A percentile compares a stretch with the other conserved stretches of the same genome.
These are phyloP conservation scores for Brachionus sp. DNA, from an alignment of 1,140 invertebrate genomes.

Conservation along the genomic window DNA sequence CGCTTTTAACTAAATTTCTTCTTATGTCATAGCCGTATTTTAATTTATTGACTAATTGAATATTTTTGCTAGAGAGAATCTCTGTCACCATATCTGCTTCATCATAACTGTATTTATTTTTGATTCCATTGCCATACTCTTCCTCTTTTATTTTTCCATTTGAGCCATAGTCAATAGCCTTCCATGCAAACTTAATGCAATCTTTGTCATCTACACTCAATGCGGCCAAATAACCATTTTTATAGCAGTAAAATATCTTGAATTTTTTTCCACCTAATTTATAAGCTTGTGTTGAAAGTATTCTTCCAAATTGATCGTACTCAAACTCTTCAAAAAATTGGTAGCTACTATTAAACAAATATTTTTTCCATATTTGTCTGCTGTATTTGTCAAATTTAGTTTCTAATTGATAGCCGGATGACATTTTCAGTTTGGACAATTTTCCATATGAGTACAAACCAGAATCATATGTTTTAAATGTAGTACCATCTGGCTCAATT, in stretches of 20 bases:
- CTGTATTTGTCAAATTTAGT: neutral
- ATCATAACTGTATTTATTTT: conserved; percentile 10
- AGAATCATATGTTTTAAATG: conserved; percentile 15
- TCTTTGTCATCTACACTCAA: neutral
- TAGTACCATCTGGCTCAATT: neutral
- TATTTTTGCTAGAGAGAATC: neutral
- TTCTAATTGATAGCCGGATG: neutral
- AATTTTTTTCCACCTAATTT: neutral
- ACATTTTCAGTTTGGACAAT: neutral
- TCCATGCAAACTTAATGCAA: neutral
- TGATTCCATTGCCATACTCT: conserved; percentile 2
- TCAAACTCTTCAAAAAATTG: neutral
- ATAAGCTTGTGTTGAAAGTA: neutral
- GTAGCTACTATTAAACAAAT: neutral
- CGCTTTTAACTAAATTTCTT: neutral
- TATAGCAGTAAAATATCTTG: neutral
- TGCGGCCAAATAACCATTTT: neutral
- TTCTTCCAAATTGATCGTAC: neutral
- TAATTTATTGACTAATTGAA: neutral
- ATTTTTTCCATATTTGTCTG: neutral
- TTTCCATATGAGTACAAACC: neutral
- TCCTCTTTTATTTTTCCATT: neutral
- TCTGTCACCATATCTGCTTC: neutral
- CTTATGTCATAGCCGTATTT: neutral
- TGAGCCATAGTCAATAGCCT: neutral